These are phyloP conservation scores for Thamnophis elegans DNA, from an alignment of 2,797 vertebrate genomes.

Conservation along the genomic window DNA sequence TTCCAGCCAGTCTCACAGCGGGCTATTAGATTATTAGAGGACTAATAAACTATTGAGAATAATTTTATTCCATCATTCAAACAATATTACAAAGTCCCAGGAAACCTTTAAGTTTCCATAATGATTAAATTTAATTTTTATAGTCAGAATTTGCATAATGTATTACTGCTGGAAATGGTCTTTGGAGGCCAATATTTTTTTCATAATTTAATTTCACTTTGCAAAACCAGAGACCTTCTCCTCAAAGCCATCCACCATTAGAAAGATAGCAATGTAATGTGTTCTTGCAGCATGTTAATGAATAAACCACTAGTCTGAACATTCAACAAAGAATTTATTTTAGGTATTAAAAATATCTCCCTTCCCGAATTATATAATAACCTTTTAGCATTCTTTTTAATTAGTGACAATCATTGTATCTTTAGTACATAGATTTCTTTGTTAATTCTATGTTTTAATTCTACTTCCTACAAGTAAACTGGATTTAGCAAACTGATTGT, in stretches of 20 bases:
- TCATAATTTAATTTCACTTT: conserved; percentile 48
- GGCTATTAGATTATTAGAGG: neutral
- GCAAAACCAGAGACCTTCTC: conserved; percentile 10
- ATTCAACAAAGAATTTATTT: neutral
- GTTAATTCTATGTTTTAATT: neutral
- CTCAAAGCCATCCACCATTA: neutral
- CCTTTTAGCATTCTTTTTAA: neutral
- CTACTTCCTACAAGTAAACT: neutral
- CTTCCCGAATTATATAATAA: neutral
- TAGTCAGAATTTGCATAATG: conserved; percentile 34
- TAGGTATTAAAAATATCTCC: neutral
- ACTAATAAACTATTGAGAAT: neutral
- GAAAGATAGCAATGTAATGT: conserved; percentile 8
- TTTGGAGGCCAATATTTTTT: conserved; percentile 41
- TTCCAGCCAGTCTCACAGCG: no score
- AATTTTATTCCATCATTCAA: conserved; percentile 8
- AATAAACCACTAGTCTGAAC: conserved; percentile 35
- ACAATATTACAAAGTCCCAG: conserved; percentile 17
- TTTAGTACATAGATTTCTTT: neutral
- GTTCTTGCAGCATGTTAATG: conserved; percentile 36
- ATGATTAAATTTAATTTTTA: neutral
- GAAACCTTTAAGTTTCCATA: conserved; percentile 18
- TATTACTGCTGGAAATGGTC: conserved; percentile 38
- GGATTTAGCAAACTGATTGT: neutral
- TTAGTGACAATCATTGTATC: neutral